These are phyloP conservation scores for Anseranas semipalmata DNA, from an alignment of 2,113 vertebrate genomes.

Conservation along the genomic window DNA sequence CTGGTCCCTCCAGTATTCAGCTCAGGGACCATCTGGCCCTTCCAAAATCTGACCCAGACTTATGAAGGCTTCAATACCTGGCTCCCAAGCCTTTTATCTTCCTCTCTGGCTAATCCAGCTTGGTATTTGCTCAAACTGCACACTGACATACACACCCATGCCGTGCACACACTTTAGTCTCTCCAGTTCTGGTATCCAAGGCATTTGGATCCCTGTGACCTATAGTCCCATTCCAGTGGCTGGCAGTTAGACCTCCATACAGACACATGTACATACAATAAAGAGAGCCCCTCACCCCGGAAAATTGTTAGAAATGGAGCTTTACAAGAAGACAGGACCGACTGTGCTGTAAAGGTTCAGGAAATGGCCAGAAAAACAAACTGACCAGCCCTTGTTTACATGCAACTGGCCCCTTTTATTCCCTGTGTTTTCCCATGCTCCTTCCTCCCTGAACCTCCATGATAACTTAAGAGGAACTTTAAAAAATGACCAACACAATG, in stretches of 20 bases:
- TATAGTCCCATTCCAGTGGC: not conserved
- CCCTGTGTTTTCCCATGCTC: not conserved
- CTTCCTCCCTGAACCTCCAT: not conserved
- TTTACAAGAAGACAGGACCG: not conserved
- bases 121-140: not conserved
- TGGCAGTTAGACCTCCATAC: not conserved
- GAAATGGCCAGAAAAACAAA: accelerated
- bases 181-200: not conserved
- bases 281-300: not conserved
- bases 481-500: not conserved
- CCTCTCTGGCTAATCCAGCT: not conserved
- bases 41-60: not conserved
- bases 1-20: not conserved
- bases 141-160: not conserved
- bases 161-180: not conserved
- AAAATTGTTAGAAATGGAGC: not conserved
- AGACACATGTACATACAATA: not conserved
- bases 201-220: not conserved
- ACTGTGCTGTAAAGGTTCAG: not conserved
- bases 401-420: not conserved
- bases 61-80: not conserved
- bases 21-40: not conserved
- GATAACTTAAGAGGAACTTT: not conserved
- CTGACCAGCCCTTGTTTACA: not conserved
- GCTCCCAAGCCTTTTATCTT: not conserved